Conservation (phyloP, 2,113 vertebrate genomes). For the Climacteris rufus region DNA sequence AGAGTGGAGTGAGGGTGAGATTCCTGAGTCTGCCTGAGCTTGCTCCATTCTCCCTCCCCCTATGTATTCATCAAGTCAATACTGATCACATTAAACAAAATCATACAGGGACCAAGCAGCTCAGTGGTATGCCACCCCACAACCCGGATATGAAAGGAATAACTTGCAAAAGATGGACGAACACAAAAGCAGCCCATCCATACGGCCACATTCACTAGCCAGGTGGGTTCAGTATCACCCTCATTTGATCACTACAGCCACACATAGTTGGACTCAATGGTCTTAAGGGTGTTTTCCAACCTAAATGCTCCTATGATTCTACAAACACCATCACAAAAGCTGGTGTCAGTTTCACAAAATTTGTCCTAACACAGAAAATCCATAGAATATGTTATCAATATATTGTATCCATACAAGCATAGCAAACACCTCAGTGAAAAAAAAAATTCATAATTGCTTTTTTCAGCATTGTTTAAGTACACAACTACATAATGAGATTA, state of each 20-base stretch:
- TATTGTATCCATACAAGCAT: background rate
- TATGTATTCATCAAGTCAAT: background rate
- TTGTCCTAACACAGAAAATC: background rate
- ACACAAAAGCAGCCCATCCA: background rate
- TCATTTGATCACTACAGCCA: background rate
- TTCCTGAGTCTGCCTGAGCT: background rate
- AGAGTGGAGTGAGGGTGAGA: fast-evolving
- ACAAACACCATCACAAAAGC: background rate
- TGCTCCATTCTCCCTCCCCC: background rate
- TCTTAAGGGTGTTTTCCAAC: background rate
- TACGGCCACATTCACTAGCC: fast-evolving
- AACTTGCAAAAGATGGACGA: fast-evolving
- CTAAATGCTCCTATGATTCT: background rate
- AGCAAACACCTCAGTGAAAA: background rate
- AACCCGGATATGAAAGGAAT: background rate
- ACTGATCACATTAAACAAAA: background rate
- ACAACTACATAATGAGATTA: background rate
- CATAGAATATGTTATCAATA: background rate
- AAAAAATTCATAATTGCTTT: background rate
- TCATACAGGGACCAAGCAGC: background rate
- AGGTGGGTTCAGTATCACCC: background rate
- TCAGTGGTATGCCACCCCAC: fast-evolving
- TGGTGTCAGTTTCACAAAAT: background rate
- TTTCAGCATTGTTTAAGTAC: background rate
- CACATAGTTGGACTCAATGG: fast-evolving